Conservation (phyloP, 2,113 vertebrate species). For the Sylvilagus bachmani region DNA sequence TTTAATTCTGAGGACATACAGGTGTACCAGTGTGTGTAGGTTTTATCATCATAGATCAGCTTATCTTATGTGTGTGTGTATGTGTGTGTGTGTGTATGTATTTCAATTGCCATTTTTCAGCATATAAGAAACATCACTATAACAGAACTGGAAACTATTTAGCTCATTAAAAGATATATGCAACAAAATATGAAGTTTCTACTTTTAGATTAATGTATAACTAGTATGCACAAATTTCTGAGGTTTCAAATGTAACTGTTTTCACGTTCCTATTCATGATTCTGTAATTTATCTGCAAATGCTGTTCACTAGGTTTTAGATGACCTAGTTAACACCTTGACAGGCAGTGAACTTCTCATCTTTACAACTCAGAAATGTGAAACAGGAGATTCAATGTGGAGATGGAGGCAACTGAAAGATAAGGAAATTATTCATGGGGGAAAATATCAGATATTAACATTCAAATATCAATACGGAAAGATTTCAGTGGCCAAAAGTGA, state of each 20-base stretch:
- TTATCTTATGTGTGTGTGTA: not conserved
- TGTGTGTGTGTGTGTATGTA: too few species aligned
- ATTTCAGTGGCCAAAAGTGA: not conserved
- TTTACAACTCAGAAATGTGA: conserved; percentile 46
- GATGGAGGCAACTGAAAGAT: too few species aligned
- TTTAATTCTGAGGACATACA: conserved; percentile 9
- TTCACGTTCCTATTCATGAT: conserved; percentile 62
- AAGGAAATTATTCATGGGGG: not conserved
- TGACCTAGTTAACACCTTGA: conserved; percentile 62
- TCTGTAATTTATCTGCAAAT: conserved; percentile 46
- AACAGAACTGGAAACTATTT: not conserved
- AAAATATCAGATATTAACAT: not conserved
- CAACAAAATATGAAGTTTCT: conserved; percentile 24
- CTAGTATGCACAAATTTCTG: not conserved
- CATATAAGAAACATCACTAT: conserved; percentile 1
- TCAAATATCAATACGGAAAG: not conserved
- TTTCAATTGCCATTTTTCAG: conserved; percentile 58
- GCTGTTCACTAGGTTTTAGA: conserved; percentile 26
- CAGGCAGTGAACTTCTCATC: conserved; percentile 39
- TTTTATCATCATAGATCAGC: not conserved
- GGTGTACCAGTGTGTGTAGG: not conserved
- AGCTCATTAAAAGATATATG: conserved; percentile 53
- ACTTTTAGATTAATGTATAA: conserved; percentile 48
- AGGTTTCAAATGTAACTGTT: conserved; percentile 53
- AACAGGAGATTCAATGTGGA: not conserved